Evolutionary conservation across 1,140 invertebrate species (phyloP).

Genomic region (Drosophila lacertosa): DNA sequence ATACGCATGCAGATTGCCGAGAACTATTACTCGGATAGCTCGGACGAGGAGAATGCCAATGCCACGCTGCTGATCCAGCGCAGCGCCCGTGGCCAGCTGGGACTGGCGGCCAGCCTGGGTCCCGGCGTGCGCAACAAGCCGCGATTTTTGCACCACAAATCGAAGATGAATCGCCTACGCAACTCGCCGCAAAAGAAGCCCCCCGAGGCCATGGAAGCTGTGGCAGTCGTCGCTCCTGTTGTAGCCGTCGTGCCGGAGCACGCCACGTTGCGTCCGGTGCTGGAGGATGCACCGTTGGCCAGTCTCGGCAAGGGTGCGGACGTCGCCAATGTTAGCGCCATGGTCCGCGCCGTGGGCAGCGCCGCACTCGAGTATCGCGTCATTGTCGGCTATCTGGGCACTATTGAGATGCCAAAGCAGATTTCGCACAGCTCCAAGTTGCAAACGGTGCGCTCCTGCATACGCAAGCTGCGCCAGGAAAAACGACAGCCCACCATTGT

Average conservation of each 20-base stretch:
- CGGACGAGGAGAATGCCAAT: conserved; percentile 79
- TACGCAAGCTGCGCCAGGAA: conserved; percentile 94
- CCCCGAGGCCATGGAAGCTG: conserved; percentile 37
- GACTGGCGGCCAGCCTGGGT: conserved; percentile 54
- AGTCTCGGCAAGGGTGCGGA: conserved; percentile 53
- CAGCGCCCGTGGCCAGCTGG: conserved; percentile 47
- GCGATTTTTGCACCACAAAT: conserved; percentile 75
- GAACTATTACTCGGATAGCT: conserved; percentile 93
- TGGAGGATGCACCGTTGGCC: conserved; percentile 65
- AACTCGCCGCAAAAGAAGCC: conserved; percentile 79
- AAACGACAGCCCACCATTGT: conserved; percentile 94
- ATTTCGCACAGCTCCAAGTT: conserved; percentile 90
- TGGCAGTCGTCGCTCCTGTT: not conserved
- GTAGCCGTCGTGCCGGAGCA: conserved; percentile 27
- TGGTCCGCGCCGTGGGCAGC: conserved; percentile 81
- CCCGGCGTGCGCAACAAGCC: conserved; percentile 58
- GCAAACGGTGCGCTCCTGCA: conserved; percentile 91
- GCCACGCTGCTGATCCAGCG: conserved; percentile 55
- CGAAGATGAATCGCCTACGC: conserved; percentile 71
- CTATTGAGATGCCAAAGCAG: conserved; percentile 97
- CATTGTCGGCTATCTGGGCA: conserved; percentile 96
- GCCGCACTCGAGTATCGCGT: conserved; percentile 91
- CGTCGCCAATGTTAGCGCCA: conserved; percentile 83
- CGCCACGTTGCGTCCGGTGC: conserved; percentile 57
- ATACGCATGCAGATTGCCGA: conserved; percentile 94